phyloP scores from a whole-genome alignment of 2,888 invertebrate species.

The Chydorus sphaericus region DNA sequence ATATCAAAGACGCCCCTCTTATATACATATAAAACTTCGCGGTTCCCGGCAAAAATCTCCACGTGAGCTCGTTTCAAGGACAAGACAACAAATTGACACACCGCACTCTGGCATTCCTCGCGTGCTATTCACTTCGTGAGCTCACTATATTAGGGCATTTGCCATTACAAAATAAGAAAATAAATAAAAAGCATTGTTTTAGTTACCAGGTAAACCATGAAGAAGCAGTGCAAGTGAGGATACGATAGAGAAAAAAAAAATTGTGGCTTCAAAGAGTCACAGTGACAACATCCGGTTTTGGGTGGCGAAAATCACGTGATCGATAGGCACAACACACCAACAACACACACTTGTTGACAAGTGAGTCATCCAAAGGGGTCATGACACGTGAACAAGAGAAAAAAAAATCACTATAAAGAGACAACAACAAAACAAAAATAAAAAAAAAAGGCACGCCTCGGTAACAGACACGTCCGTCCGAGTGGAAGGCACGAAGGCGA shows the following conservation, averaged over 20 bases:
- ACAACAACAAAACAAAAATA: not conserved
- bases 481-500: not conserved
- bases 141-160: not conserved
- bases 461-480: conserved; percentile 1
- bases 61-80: not conserved
- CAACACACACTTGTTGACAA: not conserved
- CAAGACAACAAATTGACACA: not conserved
- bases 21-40: not conserved
- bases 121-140: no score
- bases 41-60: not conserved
- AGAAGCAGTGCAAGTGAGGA: not conserved
- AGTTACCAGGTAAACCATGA: conserved; percentile 4
- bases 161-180: not conserved
- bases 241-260: no score
- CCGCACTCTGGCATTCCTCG: no score
- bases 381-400: not conserved
- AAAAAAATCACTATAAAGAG: not conserved
- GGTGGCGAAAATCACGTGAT: no score
- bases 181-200: not conserved
- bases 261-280: no score
- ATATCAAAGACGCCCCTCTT: no score
- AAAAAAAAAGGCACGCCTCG: not conserved
- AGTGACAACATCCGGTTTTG: no score
- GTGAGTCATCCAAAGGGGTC: not conserved
- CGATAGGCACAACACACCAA: not conserved